A percentile compares a stretch with the other conserved stretches of the same genome.
These are phyloP conservation scores for Indri indri DNA, from an alignment of 2,113 vertebrate species.

Conservation along the genomic window DNA sequence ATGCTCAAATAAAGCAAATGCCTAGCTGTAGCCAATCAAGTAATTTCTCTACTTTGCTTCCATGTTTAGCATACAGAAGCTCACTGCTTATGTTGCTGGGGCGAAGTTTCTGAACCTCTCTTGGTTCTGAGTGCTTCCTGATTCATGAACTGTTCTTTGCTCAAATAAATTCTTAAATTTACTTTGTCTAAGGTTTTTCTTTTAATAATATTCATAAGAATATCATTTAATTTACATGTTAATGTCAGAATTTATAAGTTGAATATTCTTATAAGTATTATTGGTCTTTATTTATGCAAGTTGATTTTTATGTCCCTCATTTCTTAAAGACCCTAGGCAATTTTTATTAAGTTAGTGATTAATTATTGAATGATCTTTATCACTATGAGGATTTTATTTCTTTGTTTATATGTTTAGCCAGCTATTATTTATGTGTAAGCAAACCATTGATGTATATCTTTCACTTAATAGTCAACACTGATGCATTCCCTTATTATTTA, in stretches of 20 bases:
- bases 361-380: not conserved
- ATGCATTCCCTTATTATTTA: not conserved
- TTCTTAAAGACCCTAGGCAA: not conserved
- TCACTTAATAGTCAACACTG: not conserved
- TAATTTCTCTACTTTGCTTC: not conserved
- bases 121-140: not conserved
- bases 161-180: not conserved
- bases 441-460: not conserved
- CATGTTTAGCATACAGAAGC: not conserved
- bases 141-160: not conserved
- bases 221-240: not conserved
- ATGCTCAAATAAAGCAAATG: not conserved
- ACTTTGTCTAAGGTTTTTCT: not conserved
- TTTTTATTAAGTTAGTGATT: not conserved
- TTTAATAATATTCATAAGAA: not conserved
- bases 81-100: too few species aligned
- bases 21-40: not conserved
- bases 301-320: not conserved
- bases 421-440: not conserved
- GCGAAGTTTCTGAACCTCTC: not conserved
- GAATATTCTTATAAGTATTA: not conserved
- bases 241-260: not conserved
- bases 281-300: not conserved
- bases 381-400: not conserved
- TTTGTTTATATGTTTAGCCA: slow-evolving; percentile 20